Evolutionary conservation across 2,113 vertebrate genomes (phyloP).

Genomic region (Amazona guildingii): DNA sequence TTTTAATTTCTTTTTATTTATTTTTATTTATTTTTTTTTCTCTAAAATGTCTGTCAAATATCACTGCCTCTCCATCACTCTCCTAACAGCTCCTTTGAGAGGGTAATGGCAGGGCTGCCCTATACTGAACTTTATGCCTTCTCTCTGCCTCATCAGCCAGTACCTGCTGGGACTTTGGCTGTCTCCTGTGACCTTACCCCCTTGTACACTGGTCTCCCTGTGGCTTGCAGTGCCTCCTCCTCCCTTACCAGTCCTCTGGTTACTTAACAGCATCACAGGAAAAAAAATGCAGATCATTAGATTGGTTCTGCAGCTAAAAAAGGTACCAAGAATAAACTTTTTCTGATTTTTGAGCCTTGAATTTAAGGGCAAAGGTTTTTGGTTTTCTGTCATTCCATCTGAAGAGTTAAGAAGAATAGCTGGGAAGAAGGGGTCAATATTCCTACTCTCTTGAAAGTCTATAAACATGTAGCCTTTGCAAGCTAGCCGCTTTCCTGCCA

Average conservation of each 20-base stretch:
- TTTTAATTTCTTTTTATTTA: not conserved
- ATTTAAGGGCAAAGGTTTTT: not conserved
- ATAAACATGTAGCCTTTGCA: not conserved
- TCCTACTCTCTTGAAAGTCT: not conserved
- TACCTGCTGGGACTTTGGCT: fast-evolving
- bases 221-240: not conserved
- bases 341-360: not conserved
- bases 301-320: not conserved
- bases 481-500: not conserved
- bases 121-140: fast-evolving
- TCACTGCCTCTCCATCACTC: not conserved
- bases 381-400: not conserved
- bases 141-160: not conserved
- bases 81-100: not conserved
- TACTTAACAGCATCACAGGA: not conserved
- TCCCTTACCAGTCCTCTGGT: not conserved
- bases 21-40: not conserved
- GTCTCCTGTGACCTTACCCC: fast-evolving
- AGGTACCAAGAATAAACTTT: fast-evolving
- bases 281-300: not conserved
- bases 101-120: not conserved
- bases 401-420: not conserved
- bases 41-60: not conserved
- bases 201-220: fast-evolving
- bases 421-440: not conserved